These are phyloP conservation scores for Pachyseris speciosa DNA, from an alignment of 64 coral and sea anemone genomes.

Conservation along the genomic window DNA sequence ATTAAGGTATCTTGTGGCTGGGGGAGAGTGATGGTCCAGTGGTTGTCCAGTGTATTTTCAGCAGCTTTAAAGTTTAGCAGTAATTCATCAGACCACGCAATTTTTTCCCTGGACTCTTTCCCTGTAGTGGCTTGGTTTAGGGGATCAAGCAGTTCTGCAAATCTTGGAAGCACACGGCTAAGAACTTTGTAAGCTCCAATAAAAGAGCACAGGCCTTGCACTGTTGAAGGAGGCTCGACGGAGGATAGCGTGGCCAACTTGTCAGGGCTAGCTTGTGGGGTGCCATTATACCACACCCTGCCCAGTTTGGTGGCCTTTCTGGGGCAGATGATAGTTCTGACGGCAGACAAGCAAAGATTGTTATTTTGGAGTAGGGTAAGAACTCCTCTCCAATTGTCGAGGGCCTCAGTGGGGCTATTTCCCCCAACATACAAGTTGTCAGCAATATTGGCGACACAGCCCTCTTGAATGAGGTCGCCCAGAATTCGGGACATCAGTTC, in stretches of 20 bases:
- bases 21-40: neutral
- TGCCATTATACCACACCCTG: no score
- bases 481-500: constrained; percentile 69
- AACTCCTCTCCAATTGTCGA: neutral
- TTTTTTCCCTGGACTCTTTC: constrained; percentile 15
- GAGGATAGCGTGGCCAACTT: no score
- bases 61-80: constrained; percentile 16
- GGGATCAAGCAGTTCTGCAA: neutral
- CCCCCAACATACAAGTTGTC: constrained; percentile 37
- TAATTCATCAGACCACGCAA: neutral
- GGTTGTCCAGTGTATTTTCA: no score
- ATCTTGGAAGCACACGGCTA: constrained; percentile 24
- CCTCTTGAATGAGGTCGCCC: constrained; percentile 54
- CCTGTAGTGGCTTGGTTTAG: constrained; percentile 18
- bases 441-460: constrained; percentile 27
- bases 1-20: no score
- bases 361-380: neutral
- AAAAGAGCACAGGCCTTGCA: constrained; percentile 46
- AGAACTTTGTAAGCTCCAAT: constrained; percentile 52
- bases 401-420: no score
- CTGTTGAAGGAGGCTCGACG: no score
- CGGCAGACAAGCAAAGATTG: neutral
- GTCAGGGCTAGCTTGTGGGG: no score
- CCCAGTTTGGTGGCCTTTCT: neutral
- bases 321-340: constrained; percentile 31